phyloP scores from a whole-genome alignment of 1,140 invertebrate species.

The Hermetia illucens region DNA sequence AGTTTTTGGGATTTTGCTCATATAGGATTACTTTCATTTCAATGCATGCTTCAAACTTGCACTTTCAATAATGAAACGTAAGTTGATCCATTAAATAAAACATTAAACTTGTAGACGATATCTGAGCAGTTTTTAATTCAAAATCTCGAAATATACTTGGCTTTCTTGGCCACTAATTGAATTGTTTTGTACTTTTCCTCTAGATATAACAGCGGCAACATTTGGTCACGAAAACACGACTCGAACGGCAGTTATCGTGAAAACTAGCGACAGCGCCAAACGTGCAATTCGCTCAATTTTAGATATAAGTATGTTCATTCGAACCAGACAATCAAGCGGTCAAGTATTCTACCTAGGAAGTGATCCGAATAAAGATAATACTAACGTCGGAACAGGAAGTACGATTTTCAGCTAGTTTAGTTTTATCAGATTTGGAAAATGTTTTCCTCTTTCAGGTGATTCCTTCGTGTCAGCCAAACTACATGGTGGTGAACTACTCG shows the following conservation, averaged over 20 bases:
- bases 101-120: no score
- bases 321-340: constrained; percentile 67
- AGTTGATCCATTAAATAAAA: no score
- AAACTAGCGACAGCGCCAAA: constrained; percentile 48
- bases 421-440: not conserved
- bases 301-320: constrained; percentile 85
- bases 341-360: constrained; percentile 83
- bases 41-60: no score
- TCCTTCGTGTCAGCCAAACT: constrained; percentile 62
- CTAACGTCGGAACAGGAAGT: constrained; percentile 17
- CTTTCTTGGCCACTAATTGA: not conserved
- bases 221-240: constrained; percentile 75
- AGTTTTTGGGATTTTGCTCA: no score
- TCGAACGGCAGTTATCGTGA: constrained; percentile 57
- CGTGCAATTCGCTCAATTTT: constrained; percentile 58
- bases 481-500: constrained; percentile 57
- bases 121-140: no score
- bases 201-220: constrained; percentile 75
- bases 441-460: constrained; percentile 13
- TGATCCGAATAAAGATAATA: constrained; percentile 29
- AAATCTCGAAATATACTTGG: no score
- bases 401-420: not conserved
- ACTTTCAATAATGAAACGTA: no score
- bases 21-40: no score
- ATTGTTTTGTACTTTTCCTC: constrained; percentile 14